Percentiles rank a stretch among this genome's conserved stretches.
These are phyloP conservation scores for Gallinago stenura DNA, from an alignment of 2,797 vertebrate species.

Conservation along the genomic window DNA sequence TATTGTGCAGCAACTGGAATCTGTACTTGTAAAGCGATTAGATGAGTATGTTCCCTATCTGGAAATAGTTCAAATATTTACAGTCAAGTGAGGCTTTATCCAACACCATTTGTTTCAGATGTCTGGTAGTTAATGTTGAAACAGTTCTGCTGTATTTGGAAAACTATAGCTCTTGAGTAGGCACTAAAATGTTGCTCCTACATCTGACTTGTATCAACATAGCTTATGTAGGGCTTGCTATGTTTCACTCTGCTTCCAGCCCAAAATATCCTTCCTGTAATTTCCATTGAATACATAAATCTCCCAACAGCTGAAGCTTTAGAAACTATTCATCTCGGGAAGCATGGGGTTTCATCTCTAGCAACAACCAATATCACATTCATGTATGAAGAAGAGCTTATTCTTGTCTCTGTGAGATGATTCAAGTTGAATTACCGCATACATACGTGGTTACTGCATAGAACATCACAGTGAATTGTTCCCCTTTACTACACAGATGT, in stretches of 20 bases:
- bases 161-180: not conserved
- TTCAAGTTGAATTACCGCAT: rapidly evolving
- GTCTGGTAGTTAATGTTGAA: constrained; percentile 9
- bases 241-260: not conserved
- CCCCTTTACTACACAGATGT: too few relatives aligned
- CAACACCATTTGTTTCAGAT: constrained; percentile 11
- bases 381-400: not conserved
- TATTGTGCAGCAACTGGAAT: not conserved
- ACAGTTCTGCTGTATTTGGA: not conserved
- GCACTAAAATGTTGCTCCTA: not conserved
- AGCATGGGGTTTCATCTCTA: not conserved
- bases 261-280: not conserved
- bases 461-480: too few relatives aligned
- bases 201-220: not conserved
- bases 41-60: not conserved
- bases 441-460: rapidly evolving
- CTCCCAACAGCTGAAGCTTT: not conserved
- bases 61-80: constrained; percentile 16
- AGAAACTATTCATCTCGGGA: not conserved
- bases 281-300: not conserved
- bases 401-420: not conserved
- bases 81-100: not conserved
- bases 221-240: not conserved
- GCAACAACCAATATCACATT: not conserved
- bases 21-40: not conserved